Evolutionary conservation across 1,140 invertebrate genomes (phyloP).

Genomic region (Brachionus sp.): DNA sequence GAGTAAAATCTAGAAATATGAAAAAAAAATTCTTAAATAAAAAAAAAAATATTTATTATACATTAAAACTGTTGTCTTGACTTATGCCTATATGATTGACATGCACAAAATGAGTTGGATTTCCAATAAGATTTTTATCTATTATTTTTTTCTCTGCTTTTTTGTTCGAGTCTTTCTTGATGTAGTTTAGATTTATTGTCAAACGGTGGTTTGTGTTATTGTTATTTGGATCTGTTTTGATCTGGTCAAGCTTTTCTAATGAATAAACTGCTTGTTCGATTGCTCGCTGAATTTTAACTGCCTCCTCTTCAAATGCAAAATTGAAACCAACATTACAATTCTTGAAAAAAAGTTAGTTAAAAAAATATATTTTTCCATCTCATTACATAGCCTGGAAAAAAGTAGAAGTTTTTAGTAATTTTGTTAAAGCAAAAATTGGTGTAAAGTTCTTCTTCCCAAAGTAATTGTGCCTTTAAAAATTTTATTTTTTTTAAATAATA

Average conservation of each 20-base stretch:
- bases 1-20: not conserved
- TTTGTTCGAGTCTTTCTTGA: not conserved
- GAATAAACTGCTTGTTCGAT: not conserved
- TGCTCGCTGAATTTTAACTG: not conserved
- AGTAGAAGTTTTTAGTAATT: slow-evolving; percentile 21
- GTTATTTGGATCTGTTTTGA: not conserved
- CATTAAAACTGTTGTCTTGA: slow-evolving; percentile 23
- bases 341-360: no score
- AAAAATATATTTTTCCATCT: not conserved
- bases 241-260: not conserved
- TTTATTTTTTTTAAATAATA: not conserved
- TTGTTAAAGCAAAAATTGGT: not conserved
- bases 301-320: slow-evolving; percentile 40
- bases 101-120: slow-evolving; percentile 39
- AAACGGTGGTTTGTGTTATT: not conserved
- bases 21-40: not conserved
- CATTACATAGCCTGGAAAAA: not conserved
- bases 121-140: slow-evolving; percentile 6
- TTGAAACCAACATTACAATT: slow-evolving; percentile 29
- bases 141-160: slow-evolving; percentile 21
- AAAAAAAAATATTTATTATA: not conserved
- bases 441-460: slow-evolving; percentile 41
- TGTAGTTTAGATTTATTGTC: not conserved
- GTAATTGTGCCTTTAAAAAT: not conserved
- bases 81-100: slow-evolving; percentile 26